Evolutionary conservation across 2,797 vertebrate genomes (phyloP), one percentile per base, ranked within the genome.

Genomic region (Tarsius wallacei): DNA sequence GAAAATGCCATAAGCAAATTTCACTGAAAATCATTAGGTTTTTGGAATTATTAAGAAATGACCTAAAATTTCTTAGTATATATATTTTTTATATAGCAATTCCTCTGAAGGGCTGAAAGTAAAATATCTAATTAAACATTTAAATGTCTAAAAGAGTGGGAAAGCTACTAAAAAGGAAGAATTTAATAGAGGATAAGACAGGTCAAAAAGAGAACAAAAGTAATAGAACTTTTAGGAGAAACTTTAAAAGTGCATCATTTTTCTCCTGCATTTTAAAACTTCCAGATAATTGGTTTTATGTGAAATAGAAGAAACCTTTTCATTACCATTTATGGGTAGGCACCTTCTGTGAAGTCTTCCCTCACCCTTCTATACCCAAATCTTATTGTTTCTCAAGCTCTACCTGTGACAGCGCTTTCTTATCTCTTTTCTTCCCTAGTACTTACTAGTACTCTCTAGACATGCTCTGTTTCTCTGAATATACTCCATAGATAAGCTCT

Each of bases 1-100:
- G 33, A 93, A 91, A 89, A 81, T 76, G 59, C 88, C 16, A 85
- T 78, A 83, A 84, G 17, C 78, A 73, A 68, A 70, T n/a, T 63
- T 78, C 49, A 71, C 17, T 88, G 61, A 95, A 88, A 83, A 83
- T 77, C 9, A n/a, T 63, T n/a, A 74, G 4, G 6, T 28, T 53
- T 28, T 59, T 74, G 42, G 42, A 42, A 42, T 42, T 42, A 42
- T 71, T 7, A 28, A 42, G 21, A 80, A 91, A 66, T 73, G 19
- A 64, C 47, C 90, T 59, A 90, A 94, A 91, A 77, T 66, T 84
- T 42, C 91, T 81, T 84, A 80, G 11, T 57, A 42, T 80, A 11
- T 83, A 42, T 90, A 28, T 68, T 88, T 93, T 78, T 49, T 87
- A 26, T 64, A 13, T 93, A 66, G 17, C 42, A 78, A 93, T 80